Base-by-base conservation (phyloP, 2,888 invertebrate species). In the Oithona nana region DNA sequence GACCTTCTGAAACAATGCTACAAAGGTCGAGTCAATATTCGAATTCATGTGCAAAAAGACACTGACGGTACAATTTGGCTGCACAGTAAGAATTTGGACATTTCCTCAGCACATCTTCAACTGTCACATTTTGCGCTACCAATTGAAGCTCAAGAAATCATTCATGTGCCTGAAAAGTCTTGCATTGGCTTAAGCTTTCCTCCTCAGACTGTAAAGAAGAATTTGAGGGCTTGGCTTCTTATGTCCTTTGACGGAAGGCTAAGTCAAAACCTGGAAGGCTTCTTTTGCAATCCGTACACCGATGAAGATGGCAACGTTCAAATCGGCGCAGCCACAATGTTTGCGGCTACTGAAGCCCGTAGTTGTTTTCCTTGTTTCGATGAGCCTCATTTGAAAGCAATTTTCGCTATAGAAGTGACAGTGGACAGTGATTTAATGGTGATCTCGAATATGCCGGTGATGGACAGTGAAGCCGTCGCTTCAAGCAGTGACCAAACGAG, bases 291-390 rank as follows among this genome's bases (percentile, higher is more conserved):
- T 11, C 54, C 54, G 2, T 54, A 54, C 26, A 26, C 26, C 11
- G 26, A 54, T 26, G 26, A 24, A 26, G 74, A 77, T 56, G 89
- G 88, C 8, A 83, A 84, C 66, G 85, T 85, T 70, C 79, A 83
- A 61, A 84, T 82, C 71, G 86, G 84, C 30, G 89, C 87, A 49
- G 88, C 88, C 65, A 93, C 92, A 61, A 92, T 93, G 74, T 93
- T 93, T 72, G 86, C 88, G 72, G 79, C 88, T 0, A 87, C 86
- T 1, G 86, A 88, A 76, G 94, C 94, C 6, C 80, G 94, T 64
- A 79, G 86, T 68, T 89, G 92, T 71, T 94, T 97, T 71, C 95
- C 94, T 2, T 94, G 93, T 73, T 95, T 92, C 89, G 95, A 97
- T 73, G 95, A 97, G 74, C 95, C 95, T 6, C 87, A 89, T 13